Evolutionary conservation across 2,888 invertebrate species (phyloP).

Genomic region (Molanna angustata): DNA sequence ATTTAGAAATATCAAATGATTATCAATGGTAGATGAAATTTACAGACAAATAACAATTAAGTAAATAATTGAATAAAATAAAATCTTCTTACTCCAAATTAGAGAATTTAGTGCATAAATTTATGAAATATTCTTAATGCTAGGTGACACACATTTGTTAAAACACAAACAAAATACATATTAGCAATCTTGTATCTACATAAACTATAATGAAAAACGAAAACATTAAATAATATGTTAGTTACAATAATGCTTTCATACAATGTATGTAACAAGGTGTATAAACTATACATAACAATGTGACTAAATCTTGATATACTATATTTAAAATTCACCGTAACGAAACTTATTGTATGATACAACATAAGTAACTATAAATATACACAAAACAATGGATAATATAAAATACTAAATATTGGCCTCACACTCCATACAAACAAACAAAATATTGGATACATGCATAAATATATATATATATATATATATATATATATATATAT

Average conservation of each 20-base stretch:
- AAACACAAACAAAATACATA: conserved; percentile 32
- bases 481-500: too few relatives aligned
- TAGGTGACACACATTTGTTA: conserved; percentile 32
- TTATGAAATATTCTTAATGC: conserved; percentile 13
- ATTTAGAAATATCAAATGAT: conserved; percentile 50
- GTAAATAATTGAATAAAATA: conserved; percentile 1
- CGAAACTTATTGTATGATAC: too few relatives aligned
- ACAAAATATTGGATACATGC: too few relatives aligned
- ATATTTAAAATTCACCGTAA: not conserved
- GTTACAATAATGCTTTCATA: conserved; percentile 23
- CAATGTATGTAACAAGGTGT: conserved; percentile 28
- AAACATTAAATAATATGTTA: conserved; percentile 29
- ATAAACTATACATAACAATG: conserved; percentile 33
- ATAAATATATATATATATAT: too few relatives aligned
- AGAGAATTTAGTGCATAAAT: conserved; percentile 11
- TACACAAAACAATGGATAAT: too few relatives aligned
- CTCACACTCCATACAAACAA: too few relatives aligned
- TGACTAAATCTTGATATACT: conserved; percentile 19
- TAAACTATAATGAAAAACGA: conserved; percentile 31
- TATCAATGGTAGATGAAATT: too few relatives aligned
- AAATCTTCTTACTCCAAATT: conserved; percentile 2
- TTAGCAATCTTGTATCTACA: conserved; percentile 31
- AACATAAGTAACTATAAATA: too few relatives aligned
- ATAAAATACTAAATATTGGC: too few relatives aligned
- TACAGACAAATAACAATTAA: too few relatives aligned